Base-by-base conservation (phyloP, 1,140 invertebrate species). In the Macrosteles quadrilineatus region DNA sequence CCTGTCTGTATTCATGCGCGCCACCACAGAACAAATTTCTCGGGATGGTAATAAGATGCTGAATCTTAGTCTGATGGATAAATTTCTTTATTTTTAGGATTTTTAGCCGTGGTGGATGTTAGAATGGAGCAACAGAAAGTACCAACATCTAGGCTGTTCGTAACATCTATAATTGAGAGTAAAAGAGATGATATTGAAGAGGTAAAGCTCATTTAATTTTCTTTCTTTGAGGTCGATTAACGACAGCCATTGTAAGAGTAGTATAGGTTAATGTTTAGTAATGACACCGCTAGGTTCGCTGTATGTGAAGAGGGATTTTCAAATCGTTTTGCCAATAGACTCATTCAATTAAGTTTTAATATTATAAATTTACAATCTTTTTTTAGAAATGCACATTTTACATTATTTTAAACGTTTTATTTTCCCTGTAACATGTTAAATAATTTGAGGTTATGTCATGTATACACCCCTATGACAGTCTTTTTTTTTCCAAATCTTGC, bases 141-240 rank as follows among this genome's bases (percentile, higher is more conserved):
- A 31, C 64, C 81, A 80, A 79, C 81, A 77, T 85, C 85, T 75
- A 85, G 84, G 79, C 69, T 89, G 72, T 84, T 88, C 77, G 79
- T 80, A 76, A 83, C 86, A 74, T 88, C 85, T 77, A 85, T 87
- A 77, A 87, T 92, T 79, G 90, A 92, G 84, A 72, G 31, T 67
- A 89, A 88, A 83, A 91, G 90, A 85, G 91, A 92, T 84, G 90
- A 92, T 79, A 83, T 90, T 77, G 90, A 92, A 80, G 90, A 92
- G 90, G 91, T 92, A 90, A 84, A 80, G 79, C 63, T 69, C n/a
- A 69, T 78, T 80, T 84, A 76, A 77, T 67, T 67, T 67, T 67
- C 65, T 50, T 14, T 67, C 65, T 6, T 50, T 50, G 23, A 53
- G 43, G 65, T 29, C 36, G 30, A 47, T 67, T 67, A 50, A n/a